Evolutionary conservation across 2,797 vertebrate genomes (phyloP), one percentile per base, ranked within the genome.

Genomic region (Bufotes viridis): DNA sequence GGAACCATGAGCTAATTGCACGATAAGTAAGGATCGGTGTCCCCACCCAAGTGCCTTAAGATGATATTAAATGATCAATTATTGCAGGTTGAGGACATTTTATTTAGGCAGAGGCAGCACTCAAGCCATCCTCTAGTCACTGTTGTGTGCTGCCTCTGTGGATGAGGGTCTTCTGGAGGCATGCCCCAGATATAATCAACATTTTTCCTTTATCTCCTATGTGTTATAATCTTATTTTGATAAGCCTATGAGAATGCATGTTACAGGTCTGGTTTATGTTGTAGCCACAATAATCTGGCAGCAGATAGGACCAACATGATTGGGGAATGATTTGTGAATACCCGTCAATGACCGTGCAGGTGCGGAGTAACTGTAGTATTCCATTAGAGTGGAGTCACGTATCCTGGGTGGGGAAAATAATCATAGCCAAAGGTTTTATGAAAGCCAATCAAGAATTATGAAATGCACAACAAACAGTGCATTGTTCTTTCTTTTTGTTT

Each of bases 41-140:
- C 42, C 51, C 75, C 22, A 55, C 12, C n/a, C n/a, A 72, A 78
- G 84, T 85, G 84, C 84, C 84, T 85, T 85, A 78, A 78, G 70
- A 51, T 26, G 2, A 24, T 51, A 60, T 75, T 84, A 75, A 51
- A 76, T 26, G 6, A 60, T 11, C 4, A 22, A n/a, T 74, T 60
- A 24, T 22, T 74, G 34, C 69, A 75, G 26, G 26, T 24, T 76
- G 9, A 53, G 22, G 49, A 53, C 51, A n/a, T 55, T 51, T 11
- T 51, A 75, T 13, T 42, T 49, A 20, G 18, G 15, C 3, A 11
- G 29, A 74, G 70, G 70, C 70, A 74, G 34, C 22, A 20, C n/a
- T 13, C 24, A 65, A 61, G 22, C 29, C 29, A 34, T 34, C 29
- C 29, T 34, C 29, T 34, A 34, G 29, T n/a, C n/a, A 22, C 26